Evolutionary conservation across 2,888 invertebrate species (phyloP), one percentile per base, ranked within the genome.

Genomic region (Drosophila macrospina): DNA sequence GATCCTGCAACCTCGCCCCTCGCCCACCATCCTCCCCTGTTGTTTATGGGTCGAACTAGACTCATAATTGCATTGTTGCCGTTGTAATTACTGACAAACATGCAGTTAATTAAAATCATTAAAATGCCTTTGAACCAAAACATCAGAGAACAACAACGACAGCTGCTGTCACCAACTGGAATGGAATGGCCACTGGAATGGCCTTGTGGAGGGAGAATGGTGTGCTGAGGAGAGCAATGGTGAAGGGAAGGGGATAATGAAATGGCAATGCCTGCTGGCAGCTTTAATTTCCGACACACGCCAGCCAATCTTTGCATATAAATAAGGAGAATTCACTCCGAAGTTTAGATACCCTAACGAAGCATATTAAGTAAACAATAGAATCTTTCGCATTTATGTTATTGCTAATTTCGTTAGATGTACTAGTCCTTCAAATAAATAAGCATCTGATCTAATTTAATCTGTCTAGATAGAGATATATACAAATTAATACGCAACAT

Each of bases 61-160:
- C 61, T 81, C 88, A 88, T 83, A 88, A 83, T 83, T 86, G 82
- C 82, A 83, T 83, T 83, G 88, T 80, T 88, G 86, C 81, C 78
- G 59, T 62, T 88, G 88, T 83, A 83, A 83, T 83, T 83, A 88
- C 84, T 66, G 67, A 67, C 86, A 83, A 83, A 88, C 82, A 88
- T 83, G 82, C 82, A 83, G 82, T 83, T 83, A 83, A 83, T 83
- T 83, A 83, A 83, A 83, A 88, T 88, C 82, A 83, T 83, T 83
- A 86, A 83, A 83, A 88, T 83, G 66, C 86, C 86, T 86, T 80
- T 83, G 74, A 88, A 84, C 57, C 65, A 57, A 74, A 71, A 61
- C 70, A 57, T 45, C 52, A 72, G 64, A 55, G 39, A 39, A 26
- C 51, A 59, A 16, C 50, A 16, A 37, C 44, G 7, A 28, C 28